Conservation (phyloP, 2,797 vertebrate genomes). For the Mionectes olivaceus region DNA sequence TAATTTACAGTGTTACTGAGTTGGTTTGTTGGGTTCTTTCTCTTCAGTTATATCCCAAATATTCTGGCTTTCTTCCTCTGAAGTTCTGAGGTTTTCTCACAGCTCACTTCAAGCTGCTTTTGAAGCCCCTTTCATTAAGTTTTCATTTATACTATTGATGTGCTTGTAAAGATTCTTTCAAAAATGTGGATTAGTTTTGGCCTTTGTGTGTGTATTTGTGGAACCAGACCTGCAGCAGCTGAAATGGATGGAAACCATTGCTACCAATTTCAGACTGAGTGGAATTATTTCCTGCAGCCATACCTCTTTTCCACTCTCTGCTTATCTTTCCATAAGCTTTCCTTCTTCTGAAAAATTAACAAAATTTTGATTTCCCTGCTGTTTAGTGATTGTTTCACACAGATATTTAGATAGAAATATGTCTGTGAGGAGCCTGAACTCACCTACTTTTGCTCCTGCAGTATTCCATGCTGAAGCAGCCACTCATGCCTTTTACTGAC, state of each 20-base stretch:
- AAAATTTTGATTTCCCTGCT: neutral
- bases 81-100: neutral
- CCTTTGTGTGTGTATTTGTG: neutral
- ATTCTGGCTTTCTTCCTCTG: neutral
- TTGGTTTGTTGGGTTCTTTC: accelerated
- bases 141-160: neutral
- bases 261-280: neutral
- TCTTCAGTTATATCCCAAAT: neutral
- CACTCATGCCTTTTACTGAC: neutral
- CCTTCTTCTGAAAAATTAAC: neutral
- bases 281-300: neutral
- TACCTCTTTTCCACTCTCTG: neutral
- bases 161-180: neutral
- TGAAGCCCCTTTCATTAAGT: neutral
- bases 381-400: neutral
- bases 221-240: neutral
- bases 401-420: neutral
- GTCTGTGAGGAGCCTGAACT: neutral
- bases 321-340: neutral
- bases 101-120: neutral
- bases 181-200: neutral
- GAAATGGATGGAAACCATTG: neutral
- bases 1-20: neutral
- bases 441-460: neutral
- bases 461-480: neutral